Conservation (phyloP, 2,113 vertebrate species). For the Oncorhynchus gorbuscha region DNA sequence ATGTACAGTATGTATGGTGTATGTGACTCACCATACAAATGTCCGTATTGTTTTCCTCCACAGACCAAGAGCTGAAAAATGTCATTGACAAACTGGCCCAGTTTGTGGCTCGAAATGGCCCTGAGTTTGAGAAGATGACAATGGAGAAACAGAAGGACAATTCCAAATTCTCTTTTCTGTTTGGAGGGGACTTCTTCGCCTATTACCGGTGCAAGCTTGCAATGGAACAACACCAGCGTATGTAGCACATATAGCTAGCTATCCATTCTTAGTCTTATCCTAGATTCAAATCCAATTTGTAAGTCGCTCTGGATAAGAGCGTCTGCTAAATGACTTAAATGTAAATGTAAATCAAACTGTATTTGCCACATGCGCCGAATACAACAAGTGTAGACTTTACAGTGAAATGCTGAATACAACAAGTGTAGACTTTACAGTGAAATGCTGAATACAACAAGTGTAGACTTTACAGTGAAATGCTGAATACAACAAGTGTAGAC, state of each 20-base stretch:
- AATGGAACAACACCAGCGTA: slow-evolving; percentile 91
- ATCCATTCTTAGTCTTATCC: neutral
- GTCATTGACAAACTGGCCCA: slow-evolving; percentile 98
- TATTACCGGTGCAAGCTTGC: slow-evolving; percentile 97
- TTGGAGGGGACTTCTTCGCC: slow-evolving; percentile 93
- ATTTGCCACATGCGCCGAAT: too few relatives aligned
- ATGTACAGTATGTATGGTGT: too few relatives aligned
- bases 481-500: too few relatives aligned
- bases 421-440: too few relatives aligned
- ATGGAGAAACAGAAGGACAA: slow-evolving; percentile 99
- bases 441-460: too few relatives aligned
- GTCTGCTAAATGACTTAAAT: too few relatives aligned
- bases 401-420: too few relatives aligned
- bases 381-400: too few relatives aligned
- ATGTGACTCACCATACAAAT: neutral
- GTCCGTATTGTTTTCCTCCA: neutral
- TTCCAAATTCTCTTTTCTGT: slow-evolving; percentile 95
- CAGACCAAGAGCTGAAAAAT: slow-evolving; percentile 97
- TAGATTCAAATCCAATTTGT: too few relatives aligned
- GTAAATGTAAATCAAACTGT: too few relatives aligned
- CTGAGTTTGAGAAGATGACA: slow-evolving; percentile 99
- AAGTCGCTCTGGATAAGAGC: too few relatives aligned
- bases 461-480: too few relatives aligned
- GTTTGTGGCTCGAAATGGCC: slow-evolving; percentile 95
- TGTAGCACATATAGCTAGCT: slow-evolving; percentile 36